A percentile compares a stretch with the other conserved stretches of the same genome.
These are phyloP conservation scores for Cabera pusaria DNA, from an alignment of 2,888 invertebrate genomes.

Conservation along the genomic window DNA sequence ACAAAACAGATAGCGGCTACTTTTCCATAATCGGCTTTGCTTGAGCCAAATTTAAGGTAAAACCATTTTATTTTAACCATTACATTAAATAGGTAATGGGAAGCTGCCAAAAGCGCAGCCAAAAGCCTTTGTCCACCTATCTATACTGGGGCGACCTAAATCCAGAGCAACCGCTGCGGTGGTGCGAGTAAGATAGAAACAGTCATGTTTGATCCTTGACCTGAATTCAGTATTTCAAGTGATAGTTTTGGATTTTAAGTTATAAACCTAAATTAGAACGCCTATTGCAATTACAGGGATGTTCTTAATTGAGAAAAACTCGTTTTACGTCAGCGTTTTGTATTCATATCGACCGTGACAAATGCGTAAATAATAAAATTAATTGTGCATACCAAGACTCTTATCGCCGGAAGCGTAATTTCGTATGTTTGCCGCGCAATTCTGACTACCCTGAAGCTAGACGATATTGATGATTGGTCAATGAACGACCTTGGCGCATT, in stretches of 20 bases:
- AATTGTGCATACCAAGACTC: too few species aligned
- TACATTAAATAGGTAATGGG: conserved; percentile 13
- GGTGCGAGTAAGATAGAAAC: conserved; percentile 47
- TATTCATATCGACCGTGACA: too few species aligned
- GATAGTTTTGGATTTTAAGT: conserved; percentile 9
- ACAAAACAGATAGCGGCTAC: background rate
- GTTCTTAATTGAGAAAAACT: too few species aligned
- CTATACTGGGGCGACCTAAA: conserved; percentile 42
- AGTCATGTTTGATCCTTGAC: conserved; percentile 51
- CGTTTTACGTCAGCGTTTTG: too few species aligned
- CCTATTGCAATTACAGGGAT: too few species aligned
- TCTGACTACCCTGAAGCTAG: conserved; percentile 49
- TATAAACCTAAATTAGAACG: too few species aligned
- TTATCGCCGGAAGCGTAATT: conserved; percentile 21
- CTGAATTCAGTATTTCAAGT: conserved; percentile 43
- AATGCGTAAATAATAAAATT: too few species aligned
- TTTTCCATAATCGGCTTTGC: conserved; percentile 1
- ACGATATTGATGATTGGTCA: conserved; percentile 50
- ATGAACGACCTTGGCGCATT: conserved; percentile 67
- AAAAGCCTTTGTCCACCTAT: conserved; percentile 36
- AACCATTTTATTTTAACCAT: conserved; percentile 3
- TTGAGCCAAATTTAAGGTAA: conserved; percentile 1
- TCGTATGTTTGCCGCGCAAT: conserved; percentile 40
- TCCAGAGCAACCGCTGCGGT: conserved; percentile 33
- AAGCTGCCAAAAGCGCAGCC: conserved; percentile 17